These are phyloP conservation scores for Nestor notabilis DNA, from an alignment of 2,113 vertebrate species.

Conservation along the genomic window DNA sequence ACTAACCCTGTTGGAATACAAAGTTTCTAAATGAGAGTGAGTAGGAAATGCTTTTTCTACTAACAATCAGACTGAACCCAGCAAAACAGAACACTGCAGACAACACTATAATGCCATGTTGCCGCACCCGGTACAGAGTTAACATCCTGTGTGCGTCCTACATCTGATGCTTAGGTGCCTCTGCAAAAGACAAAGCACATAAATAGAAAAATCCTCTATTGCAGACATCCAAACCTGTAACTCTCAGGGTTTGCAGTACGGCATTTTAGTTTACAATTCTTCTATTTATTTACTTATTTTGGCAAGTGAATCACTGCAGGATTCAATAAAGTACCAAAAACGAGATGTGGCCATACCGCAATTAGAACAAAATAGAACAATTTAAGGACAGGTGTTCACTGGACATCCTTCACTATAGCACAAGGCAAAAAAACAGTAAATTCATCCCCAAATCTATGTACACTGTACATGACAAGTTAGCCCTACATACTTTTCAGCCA, in stretches of 20 bases:
- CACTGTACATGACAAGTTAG: background rate
- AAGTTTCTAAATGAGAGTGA: fast-evolving
- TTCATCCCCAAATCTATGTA: background rate
- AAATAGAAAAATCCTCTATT: background rate
- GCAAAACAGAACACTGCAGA: background rate
- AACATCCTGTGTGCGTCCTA: background rate
- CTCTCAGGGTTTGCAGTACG: background rate
- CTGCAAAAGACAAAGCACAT: background rate
- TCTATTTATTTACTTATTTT: background rate
- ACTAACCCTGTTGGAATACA: background rate
- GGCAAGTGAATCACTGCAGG: background rate
- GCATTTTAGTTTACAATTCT: background rate
- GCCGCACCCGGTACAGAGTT: background rate
- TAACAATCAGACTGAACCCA: background rate
- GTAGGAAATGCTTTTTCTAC: background rate
- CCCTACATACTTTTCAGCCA: background rate
- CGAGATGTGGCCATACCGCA: background rate
- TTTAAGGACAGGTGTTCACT: background rate
- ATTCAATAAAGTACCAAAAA: background rate
- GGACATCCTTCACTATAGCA: background rate
- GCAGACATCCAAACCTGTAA: background rate
- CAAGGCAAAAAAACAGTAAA: background rate
- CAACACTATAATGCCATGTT: background rate
- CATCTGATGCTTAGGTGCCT: background rate
- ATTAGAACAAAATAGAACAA: no score